These are phyloP conservation scores for Polypedilum pembai DNA, from an alignment of 1,140 invertebrate genomes.

Conservation along the genomic window DNA sequence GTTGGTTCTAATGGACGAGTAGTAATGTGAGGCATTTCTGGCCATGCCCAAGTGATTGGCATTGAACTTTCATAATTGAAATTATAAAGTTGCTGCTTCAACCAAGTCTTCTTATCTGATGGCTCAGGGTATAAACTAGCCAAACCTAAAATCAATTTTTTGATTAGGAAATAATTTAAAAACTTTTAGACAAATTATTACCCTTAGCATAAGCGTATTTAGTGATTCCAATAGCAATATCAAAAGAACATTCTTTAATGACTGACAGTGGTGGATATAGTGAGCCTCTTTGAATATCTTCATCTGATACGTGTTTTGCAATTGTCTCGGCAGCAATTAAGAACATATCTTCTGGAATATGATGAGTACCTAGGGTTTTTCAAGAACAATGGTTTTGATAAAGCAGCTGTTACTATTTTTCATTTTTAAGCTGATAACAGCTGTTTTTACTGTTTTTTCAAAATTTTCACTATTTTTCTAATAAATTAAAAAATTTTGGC, in stretches of 20 bases:
- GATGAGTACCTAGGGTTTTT: constrained; percentile 75
- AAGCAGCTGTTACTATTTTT: too few species aligned
- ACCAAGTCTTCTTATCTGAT: constrained; percentile 61
- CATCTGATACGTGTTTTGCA: constrained; percentile 71
- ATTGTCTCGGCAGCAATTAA: constrained; percentile 79
- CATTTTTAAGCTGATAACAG: too few species aligned
- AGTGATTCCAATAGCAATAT: constrained; percentile 79
- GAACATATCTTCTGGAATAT: constrained; percentile 85
- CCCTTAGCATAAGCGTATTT: constrained; percentile 82
- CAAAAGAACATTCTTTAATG: constrained; percentile 81
- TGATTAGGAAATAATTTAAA: constrained; percentile 48
- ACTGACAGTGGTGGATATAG: constrained; percentile 86
- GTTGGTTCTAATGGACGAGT: constrained; percentile 43
- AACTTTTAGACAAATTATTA: constrained; percentile 52
- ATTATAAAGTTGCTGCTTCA: constrained; percentile 68
- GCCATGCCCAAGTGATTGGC: constrained; percentile 67
- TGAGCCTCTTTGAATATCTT: constrained; percentile 76
- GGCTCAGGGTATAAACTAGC: constrained; percentile 81
- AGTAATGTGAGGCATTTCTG: constrained; percentile 42
- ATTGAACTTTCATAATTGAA: constrained; percentile 70
- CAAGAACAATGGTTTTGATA: too few species aligned
- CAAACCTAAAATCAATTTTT: constrained; percentile 52
- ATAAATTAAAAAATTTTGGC: too few species aligned
- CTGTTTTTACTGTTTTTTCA: too few species aligned
- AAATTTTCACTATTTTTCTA: too few species aligned